Evolutionary conservation across 2,113 vertebrate genomes (phyloP).

Genomic region (Arvicanthis niloticus): DNA sequence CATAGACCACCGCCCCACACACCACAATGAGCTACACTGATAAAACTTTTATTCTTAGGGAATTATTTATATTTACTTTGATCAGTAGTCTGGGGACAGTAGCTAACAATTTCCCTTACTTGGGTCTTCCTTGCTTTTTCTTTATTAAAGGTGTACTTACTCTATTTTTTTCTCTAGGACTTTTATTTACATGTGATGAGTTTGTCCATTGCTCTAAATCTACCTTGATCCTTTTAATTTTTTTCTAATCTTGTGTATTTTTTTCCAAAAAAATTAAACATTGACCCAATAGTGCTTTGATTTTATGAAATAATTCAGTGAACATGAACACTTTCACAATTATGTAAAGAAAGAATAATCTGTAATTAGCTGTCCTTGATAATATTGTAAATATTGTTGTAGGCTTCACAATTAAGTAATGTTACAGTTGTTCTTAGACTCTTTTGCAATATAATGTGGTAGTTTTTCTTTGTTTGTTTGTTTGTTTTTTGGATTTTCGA

Average conservation of each 20-base stretch:
- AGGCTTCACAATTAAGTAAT: background rate
- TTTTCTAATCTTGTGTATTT: constrained; percentile 10
- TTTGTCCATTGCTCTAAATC: background rate
- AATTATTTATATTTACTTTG: background rate
- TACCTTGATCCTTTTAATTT: background rate
- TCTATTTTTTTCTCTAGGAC: background rate
- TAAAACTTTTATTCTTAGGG: background rate
- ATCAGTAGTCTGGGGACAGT: rapidly evolving
- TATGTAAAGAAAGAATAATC: constrained; percentile 17
- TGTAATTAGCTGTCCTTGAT: background rate
- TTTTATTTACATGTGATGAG: background rate
- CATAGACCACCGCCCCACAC: too few relatives aligned
- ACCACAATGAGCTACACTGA: background rate
- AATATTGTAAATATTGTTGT: constrained; percentile 35
- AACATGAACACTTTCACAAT: background rate
- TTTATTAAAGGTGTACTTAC: background rate
- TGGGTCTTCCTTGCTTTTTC: background rate
- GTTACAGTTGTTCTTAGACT: constrained; percentile 20
- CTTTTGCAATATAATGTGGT: background rate
- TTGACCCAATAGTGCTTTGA: background rate
- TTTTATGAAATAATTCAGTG: constrained; percentile 17
- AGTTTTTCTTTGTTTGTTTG: too few relatives aligned
- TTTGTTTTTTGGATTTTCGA: too few relatives aligned
- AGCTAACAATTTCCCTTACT: background rate
- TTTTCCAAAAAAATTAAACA: background rate